Evolutionary conservation across 2,113 vertebrate species (phyloP), one percentile per base, ranked within the genome.

Genomic region (Scatophagus argus): DNA sequence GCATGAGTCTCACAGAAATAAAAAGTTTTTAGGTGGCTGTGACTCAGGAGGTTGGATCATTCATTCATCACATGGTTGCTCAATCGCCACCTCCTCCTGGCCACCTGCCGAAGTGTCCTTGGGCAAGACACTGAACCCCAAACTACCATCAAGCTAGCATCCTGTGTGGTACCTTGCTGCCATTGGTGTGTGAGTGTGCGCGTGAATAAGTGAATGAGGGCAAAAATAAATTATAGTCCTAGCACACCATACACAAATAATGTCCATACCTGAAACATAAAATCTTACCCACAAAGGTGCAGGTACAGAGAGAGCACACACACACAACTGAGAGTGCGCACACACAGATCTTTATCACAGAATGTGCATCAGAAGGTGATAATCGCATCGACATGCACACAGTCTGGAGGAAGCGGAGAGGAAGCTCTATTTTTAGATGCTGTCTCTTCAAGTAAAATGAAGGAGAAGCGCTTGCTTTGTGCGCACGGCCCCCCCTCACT

Each of bases 381-480:
- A 87, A 92, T 92, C 74, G 69, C 46, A 76, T 80, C 19, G 51
- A 87, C 74, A 82, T 51, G 58, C 84, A 76, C 43, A 38, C 63
- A 36, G 59, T 83, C 75, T 83, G 66, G 58, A 82, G 55, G 65
- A 63, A 62, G 54, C 63, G 79, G 75, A 52, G 52, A 74, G 71
- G 71, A 63, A 72, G 39, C 13, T 23, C 78, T 88, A 89, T 92
- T 92, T 90, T 88, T 92, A 91, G 87, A 72, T 56, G 21, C 27
- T 0, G 36, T 81, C 70, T 87, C 74, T 60, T 78, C 55, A 34
- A 41, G 65, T 71, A 32, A 71, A 79, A 74, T 47, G 60, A 68
- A 47, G 41, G 12, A 69, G 38, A 32, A 71, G 60, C 8, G 0
- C 56, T 72, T 1, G 13, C 75, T 83, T 68, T 81, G 71, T 82